Conservation (phyloP, 2,113 vertebrate species). For the Pedionomus torquatus region DNA sequence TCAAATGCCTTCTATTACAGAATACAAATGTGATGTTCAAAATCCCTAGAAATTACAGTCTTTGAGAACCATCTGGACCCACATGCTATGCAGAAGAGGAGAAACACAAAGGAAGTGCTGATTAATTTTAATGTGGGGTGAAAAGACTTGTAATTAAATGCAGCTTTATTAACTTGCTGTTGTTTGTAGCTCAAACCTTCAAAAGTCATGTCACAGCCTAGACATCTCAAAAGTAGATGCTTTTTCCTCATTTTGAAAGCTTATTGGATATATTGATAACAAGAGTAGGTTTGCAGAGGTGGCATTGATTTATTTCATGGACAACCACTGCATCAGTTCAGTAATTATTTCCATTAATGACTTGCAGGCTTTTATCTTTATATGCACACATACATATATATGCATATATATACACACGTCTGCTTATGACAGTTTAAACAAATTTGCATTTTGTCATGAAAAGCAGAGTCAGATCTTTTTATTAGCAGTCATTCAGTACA, state of each 20-base stretch:
- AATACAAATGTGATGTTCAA: constrained; percentile 63
- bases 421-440: neutral
- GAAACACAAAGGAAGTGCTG: constrained; percentile 48
- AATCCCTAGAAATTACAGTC: constrained; percentile 63
- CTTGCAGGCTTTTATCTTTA: neutral
- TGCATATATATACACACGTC: neutral
- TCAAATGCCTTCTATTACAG: constrained; percentile 54
- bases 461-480: neutral
- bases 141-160: constrained; percentile 61
- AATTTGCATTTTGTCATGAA: neutral
- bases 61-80: constrained; percentile 66
- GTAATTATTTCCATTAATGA: constrained; percentile 5
- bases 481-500: neutral
- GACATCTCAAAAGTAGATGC: neutral
- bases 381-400: neutral
- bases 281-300: neutral
- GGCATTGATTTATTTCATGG: constrained; percentile 13
- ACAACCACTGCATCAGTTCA: neutral
- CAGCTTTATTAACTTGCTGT: constrained; percentile 31
- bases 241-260: neutral
- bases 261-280: neutral
- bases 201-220: neutral
- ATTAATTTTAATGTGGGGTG: constrained; percentile 65
- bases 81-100: constrained; percentile 43
- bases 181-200: constrained; percentile 13